Evolutionary conservation across 64 coral and sea anemone genomes (phyloP).

Genomic region (Orbicella faveolata): DNA sequence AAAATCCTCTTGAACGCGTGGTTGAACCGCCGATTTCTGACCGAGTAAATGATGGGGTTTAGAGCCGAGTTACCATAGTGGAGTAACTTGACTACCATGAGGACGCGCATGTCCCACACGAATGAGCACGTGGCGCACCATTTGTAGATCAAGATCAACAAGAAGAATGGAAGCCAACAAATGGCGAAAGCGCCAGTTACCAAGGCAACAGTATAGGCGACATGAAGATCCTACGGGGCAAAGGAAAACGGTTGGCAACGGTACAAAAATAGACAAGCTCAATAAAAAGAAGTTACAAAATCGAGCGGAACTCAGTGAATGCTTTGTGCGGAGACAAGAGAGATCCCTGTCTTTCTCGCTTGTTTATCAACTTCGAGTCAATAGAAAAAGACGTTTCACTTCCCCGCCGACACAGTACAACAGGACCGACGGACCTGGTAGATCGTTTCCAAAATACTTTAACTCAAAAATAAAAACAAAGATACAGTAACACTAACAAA

Average conservation of each 20-base stretch:
- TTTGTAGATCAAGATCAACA: conserved; percentile 49
- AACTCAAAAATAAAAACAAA: too few relatives aligned
- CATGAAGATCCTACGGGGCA: conserved; percentile 64
- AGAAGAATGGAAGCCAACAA: conserved; percentile 90
- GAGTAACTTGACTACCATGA: conserved; percentile 80
- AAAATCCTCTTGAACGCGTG: conserved; percentile 69
- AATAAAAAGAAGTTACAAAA: background rate
- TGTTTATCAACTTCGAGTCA: too few relatives aligned
- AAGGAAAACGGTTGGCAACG: background rate
- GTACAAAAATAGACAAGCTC: background rate
- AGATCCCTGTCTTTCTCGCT: too few relatives aligned
- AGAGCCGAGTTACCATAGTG: conserved; percentile 85
- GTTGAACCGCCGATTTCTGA: conserved; percentile 77
- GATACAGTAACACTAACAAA: too few relatives aligned
- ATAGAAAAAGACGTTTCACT: too few relatives aligned
- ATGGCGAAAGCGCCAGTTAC: conserved; percentile 75
- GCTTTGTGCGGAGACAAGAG: background rate
- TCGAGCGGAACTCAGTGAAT: background rate
- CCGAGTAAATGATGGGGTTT: conserved; percentile 81
- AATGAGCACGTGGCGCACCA: conserved; percentile 66
- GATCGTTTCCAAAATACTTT: too few relatives aligned
- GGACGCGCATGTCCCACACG: conserved; percentile 64
- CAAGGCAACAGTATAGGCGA: conserved; percentile 88
- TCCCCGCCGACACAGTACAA: too few relatives aligned
- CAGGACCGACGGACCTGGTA: too few relatives aligned